Conservation (phyloP, 2,113 vertebrate species). For the Calidris pygmaea region DNA sequence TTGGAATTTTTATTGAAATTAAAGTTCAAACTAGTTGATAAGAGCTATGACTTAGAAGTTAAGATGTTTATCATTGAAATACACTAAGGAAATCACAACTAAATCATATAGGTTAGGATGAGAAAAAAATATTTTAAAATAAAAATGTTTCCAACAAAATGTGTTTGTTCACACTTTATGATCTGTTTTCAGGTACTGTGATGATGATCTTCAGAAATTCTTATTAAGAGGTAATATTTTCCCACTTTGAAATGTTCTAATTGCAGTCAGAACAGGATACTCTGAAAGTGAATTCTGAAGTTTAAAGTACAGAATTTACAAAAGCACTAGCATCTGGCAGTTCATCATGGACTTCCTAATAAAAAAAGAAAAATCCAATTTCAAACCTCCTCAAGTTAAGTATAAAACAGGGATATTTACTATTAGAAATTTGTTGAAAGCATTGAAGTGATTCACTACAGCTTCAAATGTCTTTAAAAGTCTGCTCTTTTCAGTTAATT, state of each 20-base stretch:
- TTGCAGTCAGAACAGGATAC: not conserved
- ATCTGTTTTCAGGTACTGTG: not conserved
- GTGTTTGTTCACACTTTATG: not conserved
- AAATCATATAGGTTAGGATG: not conserved
- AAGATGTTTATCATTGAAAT: not conserved
- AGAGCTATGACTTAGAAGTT: not conserved
- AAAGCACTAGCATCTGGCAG: not conserved
- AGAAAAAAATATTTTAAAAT: not conserved
- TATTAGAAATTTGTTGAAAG: not conserved
- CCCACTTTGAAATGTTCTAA: not conserved
- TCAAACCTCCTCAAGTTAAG: not conserved
- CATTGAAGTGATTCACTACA: not conserved
- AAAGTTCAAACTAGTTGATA: not conserved
- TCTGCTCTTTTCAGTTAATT: not conserved
- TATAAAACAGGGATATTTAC: not conserved
- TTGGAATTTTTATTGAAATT: not conserved
- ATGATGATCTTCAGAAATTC: not conserved
- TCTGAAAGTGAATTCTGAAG: not conserved
- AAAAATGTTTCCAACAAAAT: not conserved
- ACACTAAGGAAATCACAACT: not conserved
- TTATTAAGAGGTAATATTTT: not conserved
- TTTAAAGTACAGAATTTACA: not conserved
- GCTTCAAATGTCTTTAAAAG: not conserved
- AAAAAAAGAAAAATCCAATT: not conserved
- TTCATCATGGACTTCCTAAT: not conserved